Evolutionary conservation across 2,888 invertebrate genomes (phyloP).

Genomic region (Suillia variegata): DNA sequence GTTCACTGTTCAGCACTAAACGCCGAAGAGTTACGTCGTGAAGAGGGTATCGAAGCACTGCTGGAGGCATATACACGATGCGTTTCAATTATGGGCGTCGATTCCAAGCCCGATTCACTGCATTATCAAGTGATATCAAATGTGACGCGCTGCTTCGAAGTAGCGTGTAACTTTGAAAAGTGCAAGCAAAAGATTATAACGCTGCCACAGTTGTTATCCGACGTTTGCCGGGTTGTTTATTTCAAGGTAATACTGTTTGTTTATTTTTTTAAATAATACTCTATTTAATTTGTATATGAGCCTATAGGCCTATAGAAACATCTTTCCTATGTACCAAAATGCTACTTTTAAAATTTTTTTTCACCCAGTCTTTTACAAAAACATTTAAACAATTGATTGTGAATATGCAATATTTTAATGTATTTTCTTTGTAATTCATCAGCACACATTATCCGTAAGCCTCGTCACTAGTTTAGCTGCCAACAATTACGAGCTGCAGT

Average conservation of each 20-base stretch:
- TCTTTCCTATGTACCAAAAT: too few relatives aligned
- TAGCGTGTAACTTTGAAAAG: slow-evolving; percentile 90
- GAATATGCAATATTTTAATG: background rate
- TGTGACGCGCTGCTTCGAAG: slow-evolving; percentile 91
- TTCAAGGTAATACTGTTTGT: slow-evolving; percentile 73
- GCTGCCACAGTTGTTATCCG: slow-evolving; percentile 84
- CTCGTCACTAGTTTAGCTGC: slow-evolving; percentile 86
- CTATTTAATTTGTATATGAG: background rate
- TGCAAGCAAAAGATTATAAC: slow-evolving; percentile 88
- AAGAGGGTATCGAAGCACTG: slow-evolving; percentile 85
- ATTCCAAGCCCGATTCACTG: slow-evolving; percentile 77
- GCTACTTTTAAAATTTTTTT: too few relatives aligned
- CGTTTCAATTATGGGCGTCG: slow-evolving; percentile 84
- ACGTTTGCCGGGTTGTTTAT: slow-evolving; percentile 83
- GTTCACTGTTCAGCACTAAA: slow-evolving; percentile 95
- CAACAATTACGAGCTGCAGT: slow-evolving; percentile 81
- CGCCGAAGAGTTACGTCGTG: slow-evolving; percentile 94
- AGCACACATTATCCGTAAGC: slow-evolving; percentile 88
- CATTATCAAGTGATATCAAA: slow-evolving; percentile 91
- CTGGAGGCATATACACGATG: slow-evolving; percentile 93
- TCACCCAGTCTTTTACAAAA: background rate
- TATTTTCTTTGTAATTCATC: slow-evolving; percentile 15
- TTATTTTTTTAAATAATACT: slow-evolving; percentile 6
- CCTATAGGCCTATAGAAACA: too few relatives aligned
- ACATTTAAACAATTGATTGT: slow-evolving; percentile 13